These are phyloP conservation scores for Oryzias dopingdopingensis DNA, from an alignment of 2,797 vertebrate genomes.

Conservation along the genomic window DNA sequence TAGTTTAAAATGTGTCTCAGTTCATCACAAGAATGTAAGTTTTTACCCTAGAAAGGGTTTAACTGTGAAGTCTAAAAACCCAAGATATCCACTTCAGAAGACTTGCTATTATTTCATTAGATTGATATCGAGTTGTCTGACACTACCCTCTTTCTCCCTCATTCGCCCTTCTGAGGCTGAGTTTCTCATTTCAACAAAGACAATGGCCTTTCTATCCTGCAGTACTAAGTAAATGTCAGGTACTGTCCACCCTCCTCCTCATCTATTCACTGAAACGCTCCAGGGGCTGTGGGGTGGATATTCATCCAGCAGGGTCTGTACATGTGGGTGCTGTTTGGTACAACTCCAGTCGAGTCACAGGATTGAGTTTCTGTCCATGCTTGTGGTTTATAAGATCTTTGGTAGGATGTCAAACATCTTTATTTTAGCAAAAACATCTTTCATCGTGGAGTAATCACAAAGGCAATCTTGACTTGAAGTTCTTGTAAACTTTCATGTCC, in stretches of 20 bases:
- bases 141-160: slow-evolving; percentile 73
- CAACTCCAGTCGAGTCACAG: slow-evolving; percentile 39
- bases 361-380: slow-evolving; percentile 50
- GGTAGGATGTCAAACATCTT: slow-evolving; percentile 22
- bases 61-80: slow-evolving; percentile 70
- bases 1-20: slow-evolving; percentile 28
- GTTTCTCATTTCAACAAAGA: slow-evolving; percentile 75
- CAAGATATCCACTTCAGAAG: slow-evolving; percentile 78
- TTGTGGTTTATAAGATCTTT: slow-evolving; percentile 42
- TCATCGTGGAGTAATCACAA: not conserved
- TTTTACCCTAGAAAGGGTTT: slow-evolving; percentile 23
- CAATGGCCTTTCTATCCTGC: slow-evolving; percentile 69
- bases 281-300: slow-evolving; percentile 59
- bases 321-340: slow-evolving; percentile 61
- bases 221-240: slow-evolving; percentile 71
- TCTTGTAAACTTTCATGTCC: slow-evolving; percentile 9
- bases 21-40: slow-evolving; percentile 35
- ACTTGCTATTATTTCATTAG: slow-evolving; percentile 83
- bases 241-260: slow-evolving; percentile 67
- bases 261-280: slow-evolving; percentile 64
- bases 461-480: slow-evolving; percentile 11
- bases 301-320: slow-evolving; percentile 57
- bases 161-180: slow-evolving; percentile 54
- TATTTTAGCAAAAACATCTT: not conserved
- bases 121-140: slow-evolving; percentile 83